Base-by-base conservation (phyloP, 2,797 vertebrate species). In the Apodemus agrarius region DNA sequence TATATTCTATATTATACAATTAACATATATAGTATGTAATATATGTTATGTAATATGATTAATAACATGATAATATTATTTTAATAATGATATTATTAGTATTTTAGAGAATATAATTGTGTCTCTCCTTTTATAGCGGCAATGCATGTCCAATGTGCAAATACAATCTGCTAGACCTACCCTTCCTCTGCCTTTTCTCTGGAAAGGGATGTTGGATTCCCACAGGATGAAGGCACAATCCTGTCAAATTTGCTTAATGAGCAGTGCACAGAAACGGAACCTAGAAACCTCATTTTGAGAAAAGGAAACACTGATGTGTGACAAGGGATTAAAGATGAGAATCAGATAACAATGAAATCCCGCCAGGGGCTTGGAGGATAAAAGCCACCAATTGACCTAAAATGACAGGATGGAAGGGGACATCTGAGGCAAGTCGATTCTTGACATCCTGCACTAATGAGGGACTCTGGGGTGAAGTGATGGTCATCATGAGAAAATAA, bases 221-320 rank as follows among this genome's bases (percentile, higher is more conserved):
- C 0, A 0, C 9, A 22, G n/a, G 46, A 8, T 3, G 12, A 0
- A 8, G 67, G 21, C 2, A 0, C 43, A 0, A 2, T 3, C 29
- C 31, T 52, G 34, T 4, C 49, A 49, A 49, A 63, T 54, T 46
- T n/a, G 19, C 54, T 57, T 19, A 6, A 46, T 40, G 24, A n/a
- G 22, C 65, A 0, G 1, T 14, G 52, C 65, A 29, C 10, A 40
- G 37, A 34, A 11, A 17, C 26, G 24, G 34, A 37, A 80, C 65
- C 3, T 6, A 8, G 6, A 84, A 63, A 49, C 14, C 26, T 89
- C 40, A 65, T 11, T 76, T 31, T 29, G 0, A 40, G 65, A 97
- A 96, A 61, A n/a, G 52, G 78, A 17, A 52, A 43, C 54, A 26
- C 52, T 1, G 14, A 63, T 96, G 74, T 22, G 59, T 93, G 94